Evolutionary conservation across 2,113 vertebrate genomes (phyloP).

Genomic region (Balaeniceps rex): DNA sequence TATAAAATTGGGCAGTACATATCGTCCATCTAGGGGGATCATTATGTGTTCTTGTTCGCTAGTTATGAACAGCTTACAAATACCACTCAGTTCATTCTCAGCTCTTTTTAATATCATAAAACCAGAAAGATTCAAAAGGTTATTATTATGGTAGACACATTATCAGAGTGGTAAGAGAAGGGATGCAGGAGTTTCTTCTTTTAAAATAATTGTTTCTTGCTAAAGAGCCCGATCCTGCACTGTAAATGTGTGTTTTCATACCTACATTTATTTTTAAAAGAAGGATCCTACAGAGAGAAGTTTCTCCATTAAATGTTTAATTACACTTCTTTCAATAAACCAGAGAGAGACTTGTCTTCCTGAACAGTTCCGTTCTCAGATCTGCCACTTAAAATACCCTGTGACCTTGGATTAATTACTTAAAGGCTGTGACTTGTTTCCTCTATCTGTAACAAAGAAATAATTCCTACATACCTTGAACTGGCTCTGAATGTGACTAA

Average conservation of each 20-base stretch:
- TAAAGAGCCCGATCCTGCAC: not conserved
- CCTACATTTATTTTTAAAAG: not conserved
- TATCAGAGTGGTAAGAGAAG: not conserved
- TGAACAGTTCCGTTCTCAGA: not conserved
- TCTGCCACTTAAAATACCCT: constrained; percentile 2
- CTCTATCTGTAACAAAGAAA: not conserved
- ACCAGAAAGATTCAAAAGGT: constrained; percentile 35
- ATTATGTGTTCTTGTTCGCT: not conserved
- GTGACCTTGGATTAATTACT: constrained; percentile 26
- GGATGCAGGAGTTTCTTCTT: not conserved
- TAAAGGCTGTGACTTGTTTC: not conserved
- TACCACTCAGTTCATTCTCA: constrained; percentile 31
- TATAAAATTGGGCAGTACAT: not conserved
- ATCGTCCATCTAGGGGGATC: not conserved
- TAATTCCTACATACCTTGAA: not conserved
- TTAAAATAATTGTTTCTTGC: not conserved
- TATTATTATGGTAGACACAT: not conserved
- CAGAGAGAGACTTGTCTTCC: not conserved
- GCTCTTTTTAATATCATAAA: constrained; percentile 18
- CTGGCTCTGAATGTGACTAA: not conserved
- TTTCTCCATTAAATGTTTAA: constrained; percentile 26
- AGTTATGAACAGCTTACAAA: constrained; percentile 50
- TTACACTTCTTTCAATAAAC: constrained; percentile 18
- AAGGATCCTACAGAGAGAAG: not conserved
- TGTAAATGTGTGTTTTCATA: not conserved